These are phyloP conservation scores for Megaceryle alcyon DNA, from an alignment of 2,797 vertebrate genomes.

Conservation along the genomic window DNA sequence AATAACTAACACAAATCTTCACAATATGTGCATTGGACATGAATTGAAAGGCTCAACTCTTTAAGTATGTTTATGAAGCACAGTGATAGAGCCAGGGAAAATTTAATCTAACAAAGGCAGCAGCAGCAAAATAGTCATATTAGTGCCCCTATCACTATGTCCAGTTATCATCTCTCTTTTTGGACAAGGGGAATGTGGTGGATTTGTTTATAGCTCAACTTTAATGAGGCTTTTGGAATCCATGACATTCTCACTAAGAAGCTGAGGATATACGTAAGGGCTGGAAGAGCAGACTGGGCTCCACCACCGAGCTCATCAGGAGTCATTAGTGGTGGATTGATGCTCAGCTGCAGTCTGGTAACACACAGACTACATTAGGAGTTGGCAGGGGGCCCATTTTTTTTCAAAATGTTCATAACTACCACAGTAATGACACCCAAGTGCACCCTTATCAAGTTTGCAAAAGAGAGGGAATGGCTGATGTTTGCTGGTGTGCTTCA, in stretches of 20 bases:
- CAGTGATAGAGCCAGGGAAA: not conserved
- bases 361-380: not conserved
- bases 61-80: not conserved
- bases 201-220: not conserved
- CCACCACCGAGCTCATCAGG: not conserved
- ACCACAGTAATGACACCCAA: not conserved
- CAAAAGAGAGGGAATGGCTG: not conserved
- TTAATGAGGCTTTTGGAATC: not conserved
- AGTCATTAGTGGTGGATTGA: not conserved
- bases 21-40: not conserved
- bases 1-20: not conserved
- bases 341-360: not conserved
- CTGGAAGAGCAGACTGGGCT: not conserved
- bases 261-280: not conserved
- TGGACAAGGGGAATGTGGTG: not conserved
- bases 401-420: not conserved
- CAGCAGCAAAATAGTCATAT: not conserved
- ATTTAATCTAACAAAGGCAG: not conserved
- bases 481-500: not conserved
- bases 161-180: not conserved
- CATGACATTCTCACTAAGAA: not conserved
- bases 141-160: not conserved
- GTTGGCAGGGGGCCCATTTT: not conserved
- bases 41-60: not conserved
- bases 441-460: not conserved